These are phyloP conservation scores for Noctua janthe DNA, from an alignment of 2,888 invertebrate genomes.

Conservation along the genomic window DNA sequence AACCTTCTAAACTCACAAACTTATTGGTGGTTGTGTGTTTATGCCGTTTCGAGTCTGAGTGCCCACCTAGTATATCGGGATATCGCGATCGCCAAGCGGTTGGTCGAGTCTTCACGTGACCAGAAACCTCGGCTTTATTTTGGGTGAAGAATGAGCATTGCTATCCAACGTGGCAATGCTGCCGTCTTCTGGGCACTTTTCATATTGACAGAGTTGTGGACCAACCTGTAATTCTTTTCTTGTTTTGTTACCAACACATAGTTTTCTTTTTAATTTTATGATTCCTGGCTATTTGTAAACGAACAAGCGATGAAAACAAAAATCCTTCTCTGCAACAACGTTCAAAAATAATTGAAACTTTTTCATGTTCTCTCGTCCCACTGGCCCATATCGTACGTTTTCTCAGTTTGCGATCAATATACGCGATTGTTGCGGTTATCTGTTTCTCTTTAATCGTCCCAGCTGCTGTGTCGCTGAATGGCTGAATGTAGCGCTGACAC, in stretches of 20 bases:
- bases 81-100: neutral
- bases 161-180: too few species aligned
- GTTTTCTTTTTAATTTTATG: neutral
- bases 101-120: neutral
- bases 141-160: neutral
- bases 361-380: constrained; percentile 22
- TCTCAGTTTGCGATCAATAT: constrained; percentile 41
- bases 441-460: constrained; percentile 40
- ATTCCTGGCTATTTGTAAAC: neutral
- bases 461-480: constrained; percentile 28
- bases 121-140: neutral
- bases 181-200: neutral
- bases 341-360: constrained; percentile 31
- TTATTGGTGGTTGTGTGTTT: neutral
- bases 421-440: constrained; percentile 46
- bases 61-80: neutral
- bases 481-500: constrained; percentile 45
- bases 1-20: neutral
- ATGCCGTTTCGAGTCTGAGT: neutral
- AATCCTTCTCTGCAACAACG: neutral
- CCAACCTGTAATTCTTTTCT: neutral
- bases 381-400: constrained; percentile 38
- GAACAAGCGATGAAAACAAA: neutral
- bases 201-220: neutral
- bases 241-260: neutral